Evolutionary conservation across 2,113 vertebrate genomes (phyloP).

Genomic region (Patagioenas fasciata): DNA sequence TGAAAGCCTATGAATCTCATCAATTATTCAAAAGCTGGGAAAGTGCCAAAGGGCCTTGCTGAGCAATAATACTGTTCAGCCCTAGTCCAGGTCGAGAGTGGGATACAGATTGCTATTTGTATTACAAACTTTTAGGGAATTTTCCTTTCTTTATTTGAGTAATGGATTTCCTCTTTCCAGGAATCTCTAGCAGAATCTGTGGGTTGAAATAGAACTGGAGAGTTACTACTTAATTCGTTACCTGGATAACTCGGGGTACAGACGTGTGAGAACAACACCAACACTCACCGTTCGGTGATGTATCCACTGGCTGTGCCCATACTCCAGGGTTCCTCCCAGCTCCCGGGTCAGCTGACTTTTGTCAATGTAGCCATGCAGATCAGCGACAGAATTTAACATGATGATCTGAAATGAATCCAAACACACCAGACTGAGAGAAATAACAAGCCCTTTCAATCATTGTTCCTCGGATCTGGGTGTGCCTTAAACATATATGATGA

Average conservation of each 20-base stretch:
- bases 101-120: background rate
- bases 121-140: background rate
- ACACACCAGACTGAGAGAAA: background rate
- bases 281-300: constrained; percentile 91
- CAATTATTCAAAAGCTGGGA: background rate
- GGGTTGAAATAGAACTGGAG: background rate
- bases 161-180: background rate
- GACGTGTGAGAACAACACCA: rapidly evolving
- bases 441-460: background rate
- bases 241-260: background rate
- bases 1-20: background rate
- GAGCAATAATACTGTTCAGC: background rate
- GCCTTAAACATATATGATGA: background rate
- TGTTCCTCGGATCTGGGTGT: background rate
- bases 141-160: background rate
- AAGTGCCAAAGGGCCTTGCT: background rate
- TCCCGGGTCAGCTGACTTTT: constrained; percentile 91
- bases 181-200: background rate
- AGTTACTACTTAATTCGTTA: background rate
- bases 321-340: constrained; percentile 90
- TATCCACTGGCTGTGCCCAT: constrained; percentile 93
- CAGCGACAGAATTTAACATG: constrained; percentile 92
- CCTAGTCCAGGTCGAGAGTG: background rate
- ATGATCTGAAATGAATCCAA: constrained; percentile 81
- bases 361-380: constrained; percentile 91